Base-by-base conservation (phyloP, 2,113 vertebrate species). In the Gymnobelideus leadbeateri region DNA sequence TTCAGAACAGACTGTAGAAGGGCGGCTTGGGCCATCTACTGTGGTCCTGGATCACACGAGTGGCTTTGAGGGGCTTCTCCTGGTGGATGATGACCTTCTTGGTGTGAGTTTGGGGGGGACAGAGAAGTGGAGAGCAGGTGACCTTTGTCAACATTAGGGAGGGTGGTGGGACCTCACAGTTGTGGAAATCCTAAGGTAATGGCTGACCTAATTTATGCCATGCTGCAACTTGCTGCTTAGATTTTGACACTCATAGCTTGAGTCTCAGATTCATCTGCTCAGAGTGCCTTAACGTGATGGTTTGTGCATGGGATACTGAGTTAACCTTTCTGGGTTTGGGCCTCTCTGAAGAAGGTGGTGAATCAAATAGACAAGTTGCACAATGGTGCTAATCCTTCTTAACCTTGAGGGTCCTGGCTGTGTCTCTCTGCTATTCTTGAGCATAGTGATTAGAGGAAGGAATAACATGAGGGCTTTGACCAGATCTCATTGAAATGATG, bases 1-100 rank as follows among this genome's bases (percentile, higher is more conserved):
- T 98, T 97, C 97, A 99, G 99, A 98, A 98, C 98, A 99, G 96
- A 95, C 89, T 9, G 93, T 94, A 28, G 99, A 99, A 4, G 99
- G 99, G 0, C 99, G 99, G 0, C 99, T 99, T 7, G 99, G 99
- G 37, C 99, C 99, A 25, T 98, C 99, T 92, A 98, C 99, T 0
- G 99, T 99, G 89, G 99, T 99, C 51, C 97, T 99, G 95, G 99
- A 99, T 97, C 99, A 99, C 98, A 99, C 99, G 0, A 99, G 99
- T 0, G 99, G 99, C 94, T 99, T 99, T 24, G 99, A 99, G 95
- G 99, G 99, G 0, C 99, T 99, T 9, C 98, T 99, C 92, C 99
- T 99, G 89, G 99, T 99, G 0, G 99, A 99, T 26, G 99, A 99
- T 92, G 99, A 99, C 96, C 99, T 99, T 37, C 98, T 99, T 52